Percentiles rank a stretch among this genome's conserved stretches.
These are phyloP conservation scores for Montipora capricornis DNA, from an alignment of 64 coral and sea anemone species.

Conservation along the genomic window DNA sequence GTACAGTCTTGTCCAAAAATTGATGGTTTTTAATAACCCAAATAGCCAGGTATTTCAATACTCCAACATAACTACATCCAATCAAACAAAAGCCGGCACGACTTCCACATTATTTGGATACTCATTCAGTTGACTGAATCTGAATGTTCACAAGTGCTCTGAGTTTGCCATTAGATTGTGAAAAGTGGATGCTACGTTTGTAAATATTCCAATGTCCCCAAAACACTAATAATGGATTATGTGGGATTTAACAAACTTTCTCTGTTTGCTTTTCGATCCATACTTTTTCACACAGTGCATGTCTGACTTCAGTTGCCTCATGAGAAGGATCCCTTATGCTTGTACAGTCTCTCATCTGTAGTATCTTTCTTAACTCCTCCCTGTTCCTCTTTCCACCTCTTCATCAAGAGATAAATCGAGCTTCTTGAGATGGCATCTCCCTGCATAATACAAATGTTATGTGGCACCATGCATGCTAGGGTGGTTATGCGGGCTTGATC, in stretches of 20 bases:
- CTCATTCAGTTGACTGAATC: conserved; percentile 40
- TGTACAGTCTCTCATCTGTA: conserved; percentile 49
- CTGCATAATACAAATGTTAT: background rate
- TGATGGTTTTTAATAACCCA: conserved; percentile 7
- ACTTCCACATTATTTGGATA: conserved; percentile 30
- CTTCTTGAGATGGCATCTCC: conserved; percentile 53
- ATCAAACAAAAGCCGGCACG: conserved; percentile 47
- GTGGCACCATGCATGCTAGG: background rate
- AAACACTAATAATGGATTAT: conserved; percentile 22
- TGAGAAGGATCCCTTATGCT: conserved; percentile 36
- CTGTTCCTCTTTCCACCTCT: conserved; percentile 26
- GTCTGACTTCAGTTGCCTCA: conserved; percentile 30
- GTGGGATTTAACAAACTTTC: conserved; percentile 55
- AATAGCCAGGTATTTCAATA: conserved; percentile 34
- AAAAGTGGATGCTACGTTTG: conserved; percentile 36
- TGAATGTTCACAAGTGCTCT: conserved; percentile 34
- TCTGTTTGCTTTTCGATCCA: conserved; percentile 57
- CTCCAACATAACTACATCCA: conserved; percentile 23
- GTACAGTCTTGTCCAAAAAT: conserved; percentile 23
- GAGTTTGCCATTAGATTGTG: conserved; percentile 26
- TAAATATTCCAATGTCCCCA: conserved; percentile 5
- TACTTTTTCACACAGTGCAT: conserved; percentile 64
- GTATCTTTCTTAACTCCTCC: conserved; percentile 37
- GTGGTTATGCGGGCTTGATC: background rate
- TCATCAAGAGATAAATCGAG: background rate